Evolutionary conservation across 2,113 vertebrate species (phyloP).

Genomic region (Pseudopodoces humilis): DNA sequence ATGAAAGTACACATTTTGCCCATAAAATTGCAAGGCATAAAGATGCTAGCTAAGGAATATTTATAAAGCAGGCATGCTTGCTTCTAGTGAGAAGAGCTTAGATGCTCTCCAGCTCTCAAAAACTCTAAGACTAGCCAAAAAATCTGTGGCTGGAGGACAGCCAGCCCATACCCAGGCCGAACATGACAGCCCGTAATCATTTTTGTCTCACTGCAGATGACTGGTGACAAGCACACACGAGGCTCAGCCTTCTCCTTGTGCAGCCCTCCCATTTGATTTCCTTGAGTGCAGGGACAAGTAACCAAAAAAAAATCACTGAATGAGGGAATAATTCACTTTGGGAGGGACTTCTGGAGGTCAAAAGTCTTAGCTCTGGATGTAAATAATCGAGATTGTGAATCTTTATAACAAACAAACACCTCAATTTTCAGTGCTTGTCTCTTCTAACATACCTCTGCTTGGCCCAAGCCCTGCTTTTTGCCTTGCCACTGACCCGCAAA

Average conservation of each 20-base stretch:
- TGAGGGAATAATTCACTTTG: neutral
- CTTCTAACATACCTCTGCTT: neutral
- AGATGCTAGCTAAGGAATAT: neutral
- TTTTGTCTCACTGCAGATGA: neutral
- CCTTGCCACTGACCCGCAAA: neutral
- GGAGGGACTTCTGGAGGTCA: neutral
- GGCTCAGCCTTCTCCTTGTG: neutral
- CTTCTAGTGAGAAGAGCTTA: neutral
- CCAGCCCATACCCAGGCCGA: constrained; percentile 5
- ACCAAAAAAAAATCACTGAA: neutral
- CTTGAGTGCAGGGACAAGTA: neutral
- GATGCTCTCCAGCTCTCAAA: neutral
- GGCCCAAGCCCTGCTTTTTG: neutral
- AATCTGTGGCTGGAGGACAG: constrained; percentile 16
- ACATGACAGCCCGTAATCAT: neutral
- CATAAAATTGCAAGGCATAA: neutral
- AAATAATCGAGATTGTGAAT: neutral
- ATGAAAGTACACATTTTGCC: neutral
- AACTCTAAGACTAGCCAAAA: constrained; percentile 23
- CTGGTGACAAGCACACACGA: neutral
- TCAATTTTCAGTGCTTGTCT: neutral
- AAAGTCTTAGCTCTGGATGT: neutral
- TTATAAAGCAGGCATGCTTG: neutral
- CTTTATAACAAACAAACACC: neutral
- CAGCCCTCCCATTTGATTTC: neutral